Base-by-base conservation (phyloP, 2,797 vertebrate species). In the Macrochelys suwanniensis region DNA sequence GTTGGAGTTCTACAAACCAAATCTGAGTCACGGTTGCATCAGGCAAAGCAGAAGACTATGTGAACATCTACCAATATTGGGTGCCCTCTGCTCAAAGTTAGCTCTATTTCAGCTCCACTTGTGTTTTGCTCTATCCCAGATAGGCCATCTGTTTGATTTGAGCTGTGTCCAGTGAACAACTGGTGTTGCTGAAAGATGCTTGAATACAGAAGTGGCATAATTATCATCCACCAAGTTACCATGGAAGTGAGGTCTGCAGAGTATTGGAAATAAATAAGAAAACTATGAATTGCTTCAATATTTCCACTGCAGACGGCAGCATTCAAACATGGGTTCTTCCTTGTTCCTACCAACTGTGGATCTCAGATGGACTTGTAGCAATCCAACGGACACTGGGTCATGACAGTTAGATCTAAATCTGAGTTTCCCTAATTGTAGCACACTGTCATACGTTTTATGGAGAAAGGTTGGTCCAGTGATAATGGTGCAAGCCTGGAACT, bases 101-200 rank as follows among this genome's bases (percentile, higher is more conserved):
- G 76, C 87, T n/a, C 45, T 21, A 0, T 82, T 61, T 31, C 28
- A 45, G 79, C 9, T 68, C 25, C 26, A 1, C 2, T 5, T 4
- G 7, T 7, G 1, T 33, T 79, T 50, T 76, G 2, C 4, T 6
- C 31, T 28, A 42, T 26, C 56, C 42, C 54, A 5, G 51, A 45
- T 15, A 33, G 11, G 5, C 49, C 33, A 11, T 0, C 0, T 0
- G 0, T 76, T 76, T 4, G 5, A 2, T 19, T n/a, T 5, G 54
- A 33, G 85, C 45, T 10, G 0, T 37, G 42, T 7, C 82, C 59
- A 37, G 16, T 59, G 23, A 59, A n/a, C 10, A 50, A 54, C 1
- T 5, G 51, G 49, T 3, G 2, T 0, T 51, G 49, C 47, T 13
- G 42, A 25, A 79, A 28, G 51, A 28, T 5, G 25, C 47, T 42